These are phyloP conservation scores for Sialis fuliginosa DNA, from an alignment of 2,888 invertebrate genomes.

Conservation along the genomic window DNA sequence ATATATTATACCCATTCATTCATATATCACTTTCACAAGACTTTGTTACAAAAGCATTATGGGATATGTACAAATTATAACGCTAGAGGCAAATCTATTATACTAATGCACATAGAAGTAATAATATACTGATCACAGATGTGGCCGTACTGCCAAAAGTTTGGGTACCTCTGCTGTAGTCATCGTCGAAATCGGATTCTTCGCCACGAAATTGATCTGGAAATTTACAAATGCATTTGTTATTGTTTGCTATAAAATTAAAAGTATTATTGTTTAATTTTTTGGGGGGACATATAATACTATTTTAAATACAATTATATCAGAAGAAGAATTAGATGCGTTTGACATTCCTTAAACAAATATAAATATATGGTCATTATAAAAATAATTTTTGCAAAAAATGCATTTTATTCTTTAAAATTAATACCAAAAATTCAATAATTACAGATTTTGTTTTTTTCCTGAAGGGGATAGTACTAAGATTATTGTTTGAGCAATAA, in stretches of 20 bases:
- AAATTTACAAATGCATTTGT: neutral
- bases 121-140: neutral
- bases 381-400: too few species aligned
- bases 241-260: too few species aligned
- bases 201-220: constrained; percentile 3
- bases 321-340: neutral
- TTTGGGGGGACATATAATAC: too few species aligned
- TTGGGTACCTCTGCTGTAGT: constrained; percentile 1
- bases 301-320: neutral
- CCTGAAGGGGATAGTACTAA: too few species aligned
- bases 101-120: neutral
- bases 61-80: neutral
- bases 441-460: too few species aligned
- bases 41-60: neutral
- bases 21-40: neutral
- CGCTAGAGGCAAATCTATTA: neutral
- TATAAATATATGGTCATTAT: too few species aligned
- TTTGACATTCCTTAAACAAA: neutral
- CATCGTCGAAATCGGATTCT: constrained; percentile 2
- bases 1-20: neutral
- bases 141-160: neutral
- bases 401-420: too few species aligned
- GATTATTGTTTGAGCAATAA: too few species aligned
- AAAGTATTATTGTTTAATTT: too few species aligned
- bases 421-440: too few species aligned